Evolutionary conservation across 1,140 invertebrate species (phyloP).

Genomic region (Achroia grisella): DNA sequence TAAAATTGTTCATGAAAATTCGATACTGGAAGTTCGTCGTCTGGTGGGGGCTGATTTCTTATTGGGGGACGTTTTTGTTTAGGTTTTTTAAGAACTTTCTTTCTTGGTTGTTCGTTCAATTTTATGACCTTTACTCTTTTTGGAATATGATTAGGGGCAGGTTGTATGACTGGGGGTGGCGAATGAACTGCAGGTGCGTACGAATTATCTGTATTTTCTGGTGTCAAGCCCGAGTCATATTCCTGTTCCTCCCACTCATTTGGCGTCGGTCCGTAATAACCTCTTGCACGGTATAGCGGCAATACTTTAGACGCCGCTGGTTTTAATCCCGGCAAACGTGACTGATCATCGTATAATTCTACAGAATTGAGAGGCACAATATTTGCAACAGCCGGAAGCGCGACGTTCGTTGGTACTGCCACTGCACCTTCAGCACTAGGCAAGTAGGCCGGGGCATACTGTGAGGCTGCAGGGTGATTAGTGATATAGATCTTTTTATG

Average conservation of each 20-base stretch:
- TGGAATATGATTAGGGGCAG: slow-evolving; percentile 16
- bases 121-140: slow-evolving; percentile 63
- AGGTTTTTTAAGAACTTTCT: slow-evolving; percentile 41
- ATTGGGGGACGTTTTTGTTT: slow-evolving; percentile 51
- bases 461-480: slow-evolving; percentile 57
- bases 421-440: slow-evolving; percentile 50
- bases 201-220: slow-evolving; percentile 25
- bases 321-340: slow-evolving; percentile 21
- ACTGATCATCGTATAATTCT: slow-evolving; percentile 45
- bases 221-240: slow-evolving; percentile 36
- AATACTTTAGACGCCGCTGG: slow-evolving; percentile 52
- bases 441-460: slow-evolving; percentile 62
- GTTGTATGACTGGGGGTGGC: slow-evolving; percentile 16
- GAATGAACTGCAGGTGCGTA: slow-evolving; percentile 27
- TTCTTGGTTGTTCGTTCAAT: slow-evolving; percentile 49
- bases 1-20: slow-evolving; percentile 68
- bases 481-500: slow-evolving; percentile 73
- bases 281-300: slow-evolving; percentile 60
- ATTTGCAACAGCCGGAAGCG: slow-evolving; percentile 41
- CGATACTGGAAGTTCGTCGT: slow-evolving; percentile 54
- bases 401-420: slow-evolving; percentile 47
- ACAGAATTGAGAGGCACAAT: slow-evolving; percentile 46
- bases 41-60: slow-evolving; percentile 28
- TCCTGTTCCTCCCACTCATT: slow-evolving; percentile 50
- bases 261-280: slow-evolving; percentile 64